Evolutionary conservation across 1,140 invertebrate species (phyloP).

Genomic region (Theocolax elegans): DNA sequence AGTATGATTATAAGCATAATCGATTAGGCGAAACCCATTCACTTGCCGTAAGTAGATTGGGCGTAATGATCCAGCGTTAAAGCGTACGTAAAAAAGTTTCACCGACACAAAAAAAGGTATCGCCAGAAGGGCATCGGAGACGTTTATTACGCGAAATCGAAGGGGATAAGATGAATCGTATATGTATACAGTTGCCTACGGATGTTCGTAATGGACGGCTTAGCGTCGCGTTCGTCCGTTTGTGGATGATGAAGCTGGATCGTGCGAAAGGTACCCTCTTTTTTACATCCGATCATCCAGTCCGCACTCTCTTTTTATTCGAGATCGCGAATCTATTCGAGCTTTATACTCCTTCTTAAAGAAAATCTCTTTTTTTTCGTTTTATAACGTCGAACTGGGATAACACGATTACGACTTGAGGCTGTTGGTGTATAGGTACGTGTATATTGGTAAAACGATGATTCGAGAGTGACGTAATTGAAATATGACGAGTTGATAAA

Average conservation of each 20-base stretch:
- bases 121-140: not conserved
- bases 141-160: conserved; percentile 19
- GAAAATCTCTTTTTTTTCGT: no score
- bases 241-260: not conserved
- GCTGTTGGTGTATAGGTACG: no score
- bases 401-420: no score
- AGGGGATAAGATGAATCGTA: not conserved
- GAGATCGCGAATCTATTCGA: not conserved
- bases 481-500: no score
- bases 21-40: no score
- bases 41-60: no score
- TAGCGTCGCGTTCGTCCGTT: not conserved
- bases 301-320: not conserved
- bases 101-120: not conserved
- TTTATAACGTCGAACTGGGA: no score
- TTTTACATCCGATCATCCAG: not conserved
- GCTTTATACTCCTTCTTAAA: no score
- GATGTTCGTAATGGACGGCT: conserved; percentile 10
- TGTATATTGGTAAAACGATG: no score
- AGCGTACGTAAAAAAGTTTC: not conserved
- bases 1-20: no score
- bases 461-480: no score
- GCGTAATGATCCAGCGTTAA: no score
- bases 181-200: not conserved
- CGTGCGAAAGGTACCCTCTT: not conserved